Evolutionary conservation across 2,113 vertebrate species (phyloP).

Genomic region (Lagopus leucura): DNA sequence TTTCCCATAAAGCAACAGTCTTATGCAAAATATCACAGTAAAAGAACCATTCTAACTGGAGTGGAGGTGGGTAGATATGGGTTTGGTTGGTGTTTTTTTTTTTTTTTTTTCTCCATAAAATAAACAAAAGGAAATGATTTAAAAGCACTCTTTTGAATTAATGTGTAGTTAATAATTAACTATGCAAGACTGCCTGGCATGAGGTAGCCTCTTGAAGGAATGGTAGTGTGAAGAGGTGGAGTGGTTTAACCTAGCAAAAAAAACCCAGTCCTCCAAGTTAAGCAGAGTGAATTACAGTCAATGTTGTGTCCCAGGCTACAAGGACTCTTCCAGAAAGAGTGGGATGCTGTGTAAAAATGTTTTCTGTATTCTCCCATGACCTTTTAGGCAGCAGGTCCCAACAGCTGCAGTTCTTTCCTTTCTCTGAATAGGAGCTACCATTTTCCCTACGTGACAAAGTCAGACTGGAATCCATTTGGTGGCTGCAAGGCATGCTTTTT

Average conservation of each 20-base stretch:
- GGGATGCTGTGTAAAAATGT: background rate
- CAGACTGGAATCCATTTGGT: background rate
- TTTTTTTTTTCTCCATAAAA: fast-evolving
- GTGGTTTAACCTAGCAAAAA: too few relatives aligned
- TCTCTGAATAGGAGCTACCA: background rate
- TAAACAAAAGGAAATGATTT: slow-evolving; percentile 38
- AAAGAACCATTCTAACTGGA: slow-evolving; percentile 16
- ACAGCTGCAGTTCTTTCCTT: slow-evolving; percentile 31
- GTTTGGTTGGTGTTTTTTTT: background rate
- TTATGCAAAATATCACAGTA: slow-evolving; percentile 23
- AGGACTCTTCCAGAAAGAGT: background rate
- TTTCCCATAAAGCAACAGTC: slow-evolving; percentile 42
- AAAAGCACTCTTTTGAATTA: background rate
- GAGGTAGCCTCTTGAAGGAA: slow-evolving; percentile 5
- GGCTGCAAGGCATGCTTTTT: background rate
- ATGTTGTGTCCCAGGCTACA: background rate
- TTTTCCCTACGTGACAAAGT: background rate
- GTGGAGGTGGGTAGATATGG: too few relatives aligned
- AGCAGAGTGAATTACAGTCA: background rate
- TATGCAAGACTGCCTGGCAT: background rate
- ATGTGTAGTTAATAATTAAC: slow-evolving; percentile 20
- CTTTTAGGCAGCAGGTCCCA: slow-evolving; percentile 7
- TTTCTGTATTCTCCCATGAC: slow-evolving; percentile 30
- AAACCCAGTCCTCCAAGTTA: background rate
- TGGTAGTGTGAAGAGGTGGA: background rate